Evolutionary conservation across 1,140 invertebrate genomes (phyloP).

Genomic region (Lutraria rhynchaena): DNA sequence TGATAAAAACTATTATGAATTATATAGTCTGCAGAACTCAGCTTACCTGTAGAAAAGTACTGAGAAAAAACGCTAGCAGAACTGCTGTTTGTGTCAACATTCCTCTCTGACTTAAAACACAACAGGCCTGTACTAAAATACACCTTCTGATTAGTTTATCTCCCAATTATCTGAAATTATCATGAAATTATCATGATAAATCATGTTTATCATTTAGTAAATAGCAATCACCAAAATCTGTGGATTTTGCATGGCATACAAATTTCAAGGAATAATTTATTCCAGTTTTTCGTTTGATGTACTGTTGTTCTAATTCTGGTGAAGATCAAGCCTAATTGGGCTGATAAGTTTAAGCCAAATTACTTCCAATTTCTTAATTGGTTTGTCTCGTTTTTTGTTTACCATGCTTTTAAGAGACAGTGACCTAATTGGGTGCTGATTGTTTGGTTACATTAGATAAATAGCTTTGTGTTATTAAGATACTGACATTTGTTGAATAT

Average conservation of each 20-base stretch:
- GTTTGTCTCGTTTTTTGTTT: slow-evolving; percentile 12
- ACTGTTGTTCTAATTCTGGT: slow-evolving; percentile 18
- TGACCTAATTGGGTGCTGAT: too few relatives aligned
- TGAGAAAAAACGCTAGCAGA: not conserved
- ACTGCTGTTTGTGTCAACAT: slow-evolving; percentile 28
- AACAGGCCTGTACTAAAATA: slow-evolving; percentile 4
- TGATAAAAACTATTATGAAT: too few relatives aligned
- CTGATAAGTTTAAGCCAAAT: slow-evolving; percentile 13
- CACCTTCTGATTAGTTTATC: slow-evolving; percentile 27
- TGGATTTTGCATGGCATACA: not conserved
- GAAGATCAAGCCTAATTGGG: slow-evolving; percentile 13
- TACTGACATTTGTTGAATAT: slow-evolving; percentile 1
- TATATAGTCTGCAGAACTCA: too few relatives aligned
- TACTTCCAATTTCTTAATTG: slow-evolving; percentile 22
- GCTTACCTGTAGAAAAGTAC: too few relatives aligned
- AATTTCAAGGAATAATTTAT: slow-evolving; percentile 20
- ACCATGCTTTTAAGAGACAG: slow-evolving; percentile 19
- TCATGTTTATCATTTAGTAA: slow-evolving; percentile 33
- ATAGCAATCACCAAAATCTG: not conserved
- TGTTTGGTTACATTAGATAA: too few relatives aligned
- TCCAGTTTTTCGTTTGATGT: slow-evolving; percentile 19
- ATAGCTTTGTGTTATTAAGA: not conserved
- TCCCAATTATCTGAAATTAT: slow-evolving; percentile 13
- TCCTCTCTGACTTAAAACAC: too few relatives aligned
- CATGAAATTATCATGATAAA: slow-evolving; percentile 18